Evolutionary conservation across 2,797 vertebrate genomes (phyloP), one percentile per base, ranked within the genome.

Genomic region (Denticeps clupeoides): DNA sequence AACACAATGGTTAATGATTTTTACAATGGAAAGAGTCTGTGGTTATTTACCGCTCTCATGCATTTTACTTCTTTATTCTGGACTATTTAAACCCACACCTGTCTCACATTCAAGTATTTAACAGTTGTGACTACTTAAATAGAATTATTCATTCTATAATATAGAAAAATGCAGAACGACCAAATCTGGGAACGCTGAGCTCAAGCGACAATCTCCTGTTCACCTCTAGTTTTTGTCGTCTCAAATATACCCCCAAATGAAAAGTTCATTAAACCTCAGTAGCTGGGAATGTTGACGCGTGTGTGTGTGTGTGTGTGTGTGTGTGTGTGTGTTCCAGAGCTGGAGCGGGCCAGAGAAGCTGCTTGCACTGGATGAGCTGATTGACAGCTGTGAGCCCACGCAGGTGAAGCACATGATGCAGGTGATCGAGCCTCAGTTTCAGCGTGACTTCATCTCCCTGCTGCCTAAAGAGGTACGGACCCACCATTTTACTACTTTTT

Each of bases 391-490:
- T 67, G 95, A 99, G 72, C 95, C 95, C 66, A 96, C 95, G 25
- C 95, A 99, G 86, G 94, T 99, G 57, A 99, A 99, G 79, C 95
- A 99, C 72, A 98, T 99, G 93, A 99, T 99, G 95, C 95, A 99
- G 85, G 95, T 99, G 76, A 99, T 99, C 66, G 95, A 98, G 77
- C 95, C 95, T 32, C 94, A 99, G 81, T 99, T 99, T 83, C 95
- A 99, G 72, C 86, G 95, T 75, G 95, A 99, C 84, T 99, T 99
- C 80, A 99, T 99, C 78, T 99, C 95, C 57, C 84, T 99, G 82
- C 89, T 98, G 68, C 95, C 95, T 71, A 97, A 97, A 93, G 95
- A 98, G 91, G 95, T 99, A 75, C 87, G 88, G 53, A 72, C 47
- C 44, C 1, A 0, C 23, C 40, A 35, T 35, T 7, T 4, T n/a